Percentiles rank a stretch among this genome's conserved stretches.
Conservation (phyloP, 2,797 vertebrate genomes). For the Amblyraja radiata region DNA sequence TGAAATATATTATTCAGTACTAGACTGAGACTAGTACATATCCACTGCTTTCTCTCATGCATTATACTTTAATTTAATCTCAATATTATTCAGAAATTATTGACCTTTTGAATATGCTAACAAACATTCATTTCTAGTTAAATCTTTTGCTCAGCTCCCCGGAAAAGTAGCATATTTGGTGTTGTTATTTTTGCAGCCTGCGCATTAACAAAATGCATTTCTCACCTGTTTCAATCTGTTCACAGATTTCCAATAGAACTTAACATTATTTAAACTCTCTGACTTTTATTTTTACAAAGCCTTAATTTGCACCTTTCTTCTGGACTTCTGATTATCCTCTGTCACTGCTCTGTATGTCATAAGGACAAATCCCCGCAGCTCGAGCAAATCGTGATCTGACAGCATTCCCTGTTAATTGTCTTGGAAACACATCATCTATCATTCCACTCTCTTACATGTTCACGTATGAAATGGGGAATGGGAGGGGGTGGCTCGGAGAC, state of each 20-base stretch:
- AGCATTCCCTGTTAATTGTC: background rate
- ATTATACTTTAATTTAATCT: background rate
- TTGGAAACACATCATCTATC: background rate
- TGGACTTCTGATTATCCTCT: background rate
- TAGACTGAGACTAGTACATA: background rate
- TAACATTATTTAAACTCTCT: background rate
- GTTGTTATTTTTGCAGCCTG: background rate
- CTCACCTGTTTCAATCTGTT: background rate
- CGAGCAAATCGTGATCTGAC: background rate
- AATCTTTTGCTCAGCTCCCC: background rate
- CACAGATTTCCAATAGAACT: background rate
- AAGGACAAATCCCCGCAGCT: background rate
- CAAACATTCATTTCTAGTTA: background rate
- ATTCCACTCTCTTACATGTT: background rate
- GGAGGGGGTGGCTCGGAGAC: background rate
- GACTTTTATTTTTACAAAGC: background rate
- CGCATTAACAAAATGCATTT: background rate
- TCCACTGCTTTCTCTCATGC: background rate
- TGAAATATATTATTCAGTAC: background rate
- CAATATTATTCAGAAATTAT: background rate
- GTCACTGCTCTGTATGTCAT: background rate
- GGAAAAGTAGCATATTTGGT: background rate
- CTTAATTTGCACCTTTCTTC: background rate
- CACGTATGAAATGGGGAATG: background rate
- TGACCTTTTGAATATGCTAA: background rate